Conservation (phyloP, 1,140 invertebrate genomes). For the Homarus americanus region DNA sequence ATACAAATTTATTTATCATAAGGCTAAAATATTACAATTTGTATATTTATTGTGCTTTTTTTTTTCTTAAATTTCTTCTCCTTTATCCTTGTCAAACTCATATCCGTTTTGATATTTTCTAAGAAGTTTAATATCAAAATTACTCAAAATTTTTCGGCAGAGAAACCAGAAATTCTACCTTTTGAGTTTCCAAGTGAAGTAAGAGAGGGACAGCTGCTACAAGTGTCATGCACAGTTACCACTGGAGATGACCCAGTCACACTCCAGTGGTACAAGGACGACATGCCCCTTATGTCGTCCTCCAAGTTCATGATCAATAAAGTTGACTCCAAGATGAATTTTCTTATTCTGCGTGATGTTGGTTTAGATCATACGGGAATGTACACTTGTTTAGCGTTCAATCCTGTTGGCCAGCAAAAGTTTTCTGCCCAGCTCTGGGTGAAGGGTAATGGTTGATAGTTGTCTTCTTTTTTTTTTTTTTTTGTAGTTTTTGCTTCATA, state of each 20-base stretch:
- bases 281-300: slow-evolving; percentile 53
- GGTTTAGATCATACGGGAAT: slow-evolving; percentile 75
- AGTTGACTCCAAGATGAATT: slow-evolving; percentile 67
- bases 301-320: slow-evolving; percentile 67
- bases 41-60: neutral
- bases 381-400: slow-evolving; percentile 82
- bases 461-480: too few species aligned
- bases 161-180: slow-evolving; percentile 64
- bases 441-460: slow-evolving; percentile 65
- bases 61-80: neutral
- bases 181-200: slow-evolving; percentile 67
- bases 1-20: neutral
- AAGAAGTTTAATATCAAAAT: neutral
- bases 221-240: slow-evolving; percentile 63
- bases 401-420: slow-evolving; percentile 80
- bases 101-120: neutral
- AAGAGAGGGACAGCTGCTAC: slow-evolving; percentile 61
- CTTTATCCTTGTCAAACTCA: neutral
- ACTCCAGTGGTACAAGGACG: slow-evolving; percentile 82
- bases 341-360: slow-evolving; percentile 61
- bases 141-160: slow-evolving; percentile 17
- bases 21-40: neutral
- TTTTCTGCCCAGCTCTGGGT: slow-evolving; percentile 72
- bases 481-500: slow-evolving; percentile 1
- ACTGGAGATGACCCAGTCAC: slow-evolving; percentile 77